These are phyloP conservation scores for Thaumatotibia leucotreta DNA, from an alignment of 1,140 invertebrate genomes.

Conservation along the genomic window DNA sequence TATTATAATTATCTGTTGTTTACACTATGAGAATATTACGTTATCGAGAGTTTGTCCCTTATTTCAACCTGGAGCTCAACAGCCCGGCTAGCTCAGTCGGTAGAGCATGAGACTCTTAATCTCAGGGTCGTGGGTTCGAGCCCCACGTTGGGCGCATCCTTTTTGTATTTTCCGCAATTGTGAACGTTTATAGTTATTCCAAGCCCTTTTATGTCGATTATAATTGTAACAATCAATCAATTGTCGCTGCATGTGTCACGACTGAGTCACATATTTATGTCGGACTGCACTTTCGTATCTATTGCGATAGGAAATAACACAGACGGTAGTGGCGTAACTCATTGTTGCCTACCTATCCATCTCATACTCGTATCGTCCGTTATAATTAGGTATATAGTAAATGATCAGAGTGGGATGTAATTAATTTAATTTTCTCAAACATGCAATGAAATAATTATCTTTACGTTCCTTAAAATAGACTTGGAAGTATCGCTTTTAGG, in stretches of 20 bases:
- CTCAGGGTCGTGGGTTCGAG: slow-evolving; percentile 93
- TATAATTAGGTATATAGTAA: too few species aligned
- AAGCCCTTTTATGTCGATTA: slow-evolving; percentile 18
- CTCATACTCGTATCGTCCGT: too few species aligned
- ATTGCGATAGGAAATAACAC: slow-evolving; percentile 33
- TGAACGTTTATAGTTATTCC: background rate
- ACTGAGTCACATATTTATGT: slow-evolving; percentile 46
- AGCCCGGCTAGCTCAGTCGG: slow-evolving; percentile 88
- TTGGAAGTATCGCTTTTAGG: too few species aligned
- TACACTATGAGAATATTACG: background rate
- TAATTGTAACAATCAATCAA: slow-evolving; percentile 43
- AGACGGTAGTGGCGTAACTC: background rate
- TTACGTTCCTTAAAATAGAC: background rate
- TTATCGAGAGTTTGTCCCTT: background rate
- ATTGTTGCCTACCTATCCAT: background rate
- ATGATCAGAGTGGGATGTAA: too few species aligned
- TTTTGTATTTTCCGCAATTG: slow-evolving; percentile 15
- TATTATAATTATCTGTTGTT: background rate
- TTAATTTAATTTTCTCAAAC: too few species aligned
- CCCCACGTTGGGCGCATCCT: slow-evolving; percentile 87
- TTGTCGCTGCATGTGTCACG: slow-evolving; percentile 44
- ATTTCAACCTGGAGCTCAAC: background rate
- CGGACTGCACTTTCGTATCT: slow-evolving; percentile 36
- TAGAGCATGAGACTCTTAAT: slow-evolving; percentile 95
- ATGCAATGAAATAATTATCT: too few species aligned